A percentile compares a stretch with the other conserved stretches of the same genome.
Evolutionary conservation across 2,797 vertebrate species (phyloP).

Genomic region (Mormyrops attenuatus): DNA sequence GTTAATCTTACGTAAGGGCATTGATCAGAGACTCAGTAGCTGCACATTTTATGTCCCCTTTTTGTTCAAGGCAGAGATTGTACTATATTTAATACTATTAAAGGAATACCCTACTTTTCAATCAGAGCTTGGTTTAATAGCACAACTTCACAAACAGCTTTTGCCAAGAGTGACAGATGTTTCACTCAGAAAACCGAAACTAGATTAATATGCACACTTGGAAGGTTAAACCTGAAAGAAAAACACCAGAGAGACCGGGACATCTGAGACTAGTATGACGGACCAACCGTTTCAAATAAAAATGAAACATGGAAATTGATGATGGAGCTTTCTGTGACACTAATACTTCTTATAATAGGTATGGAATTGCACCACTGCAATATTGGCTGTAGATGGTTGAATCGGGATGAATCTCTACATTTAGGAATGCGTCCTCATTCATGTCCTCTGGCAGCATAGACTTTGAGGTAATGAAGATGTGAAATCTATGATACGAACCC

Average conservation of each 20-base stretch:
- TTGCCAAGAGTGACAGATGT: background rate
- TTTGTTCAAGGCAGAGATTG: background rate
- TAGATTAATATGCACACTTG: background rate
- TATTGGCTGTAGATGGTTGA: background rate
- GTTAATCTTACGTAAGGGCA: background rate
- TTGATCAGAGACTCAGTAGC: background rate
- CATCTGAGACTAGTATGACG: background rate
- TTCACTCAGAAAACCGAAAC: background rate
- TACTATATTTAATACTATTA: background rate
- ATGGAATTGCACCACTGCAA: background rate
- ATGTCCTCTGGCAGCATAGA: background rate
- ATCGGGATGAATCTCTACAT: background rate
- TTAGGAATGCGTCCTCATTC: background rate
- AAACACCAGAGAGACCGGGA: background rate
- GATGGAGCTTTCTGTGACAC: background rate
- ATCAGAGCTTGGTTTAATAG: background rate
- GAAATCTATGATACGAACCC: background rate
- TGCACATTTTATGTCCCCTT: background rate
- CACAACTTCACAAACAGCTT: background rate
- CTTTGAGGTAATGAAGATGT: background rate
- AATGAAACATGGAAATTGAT: background rate
- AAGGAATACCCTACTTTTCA: background rate
- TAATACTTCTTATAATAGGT: background rate
- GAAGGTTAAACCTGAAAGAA: background rate
- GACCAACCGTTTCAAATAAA: background rate